phyloP scores from a whole-genome alignment of 2,113 vertebrate species.

The Gobius niger region DNA sequence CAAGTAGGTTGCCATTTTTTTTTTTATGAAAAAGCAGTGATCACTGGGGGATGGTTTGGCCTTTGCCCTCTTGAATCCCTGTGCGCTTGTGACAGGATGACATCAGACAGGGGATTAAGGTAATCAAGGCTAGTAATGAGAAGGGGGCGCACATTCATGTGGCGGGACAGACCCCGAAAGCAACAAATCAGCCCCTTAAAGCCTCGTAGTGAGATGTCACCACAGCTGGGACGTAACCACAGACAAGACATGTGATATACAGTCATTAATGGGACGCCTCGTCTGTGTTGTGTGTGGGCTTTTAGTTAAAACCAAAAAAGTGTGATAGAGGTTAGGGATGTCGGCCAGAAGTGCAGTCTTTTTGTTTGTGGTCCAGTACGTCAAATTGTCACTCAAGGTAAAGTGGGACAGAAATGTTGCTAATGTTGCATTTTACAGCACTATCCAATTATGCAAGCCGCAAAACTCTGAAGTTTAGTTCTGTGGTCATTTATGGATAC shows the following conservation, averaged over 20 bases:
- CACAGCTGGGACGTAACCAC: conserved; percentile 21
- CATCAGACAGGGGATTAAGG: conserved; percentile 67
- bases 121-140: conserved; percentile 67
- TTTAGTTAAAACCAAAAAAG: conserved; percentile 12
- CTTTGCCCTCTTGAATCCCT: conserved; percentile 64
- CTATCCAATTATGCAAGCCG: too few species aligned
- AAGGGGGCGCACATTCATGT: conserved; percentile 61
- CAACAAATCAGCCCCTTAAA: conserved; percentile 37
- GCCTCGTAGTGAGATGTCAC: conserved; percentile 5
- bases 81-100: conserved; percentile 54
- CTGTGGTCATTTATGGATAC: too few species aligned
- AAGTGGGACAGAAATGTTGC: too few species aligned
- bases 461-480: too few species aligned
- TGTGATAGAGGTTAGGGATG: neutral
- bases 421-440: too few species aligned
- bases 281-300: conserved; percentile 34
- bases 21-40: conserved; percentile 61
- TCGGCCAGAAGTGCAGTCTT: neutral
- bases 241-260: conserved; percentile 32
- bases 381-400: too few species aligned
- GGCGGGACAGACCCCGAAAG: conserved; percentile 35
- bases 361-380: neutral
- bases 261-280: conserved; percentile 25
- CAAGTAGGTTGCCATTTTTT: conserved; percentile 26
- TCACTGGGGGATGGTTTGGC: conserved; percentile 58